Conservation (phyloP, 2,113 vertebrate species). For the Gobius niger region DNA sequence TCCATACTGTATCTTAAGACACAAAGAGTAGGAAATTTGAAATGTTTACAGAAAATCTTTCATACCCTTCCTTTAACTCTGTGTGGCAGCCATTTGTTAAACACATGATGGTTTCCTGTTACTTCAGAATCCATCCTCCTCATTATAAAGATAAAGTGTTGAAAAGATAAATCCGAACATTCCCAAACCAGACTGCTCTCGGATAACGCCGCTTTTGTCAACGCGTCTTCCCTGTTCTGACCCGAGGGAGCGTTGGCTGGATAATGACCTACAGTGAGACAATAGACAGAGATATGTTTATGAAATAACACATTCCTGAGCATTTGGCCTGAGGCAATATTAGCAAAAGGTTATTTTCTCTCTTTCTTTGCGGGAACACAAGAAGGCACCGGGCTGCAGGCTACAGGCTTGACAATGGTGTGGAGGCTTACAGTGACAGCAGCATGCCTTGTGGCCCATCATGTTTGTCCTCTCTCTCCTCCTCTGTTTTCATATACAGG, state of each 20-base stretch:
- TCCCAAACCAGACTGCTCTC: constrained; percentile 40
- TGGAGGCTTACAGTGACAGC: constrained; percentile 9
- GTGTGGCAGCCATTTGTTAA: constrained; percentile 1
- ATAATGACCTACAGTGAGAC: constrained; percentile 23
- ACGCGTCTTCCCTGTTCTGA: constrained; percentile 5
- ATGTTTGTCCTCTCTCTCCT: constrained; percentile 22
- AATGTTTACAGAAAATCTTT: too few species aligned
- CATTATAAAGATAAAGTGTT: constrained; percentile 21
- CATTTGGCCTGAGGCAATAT: constrained; percentile 17
- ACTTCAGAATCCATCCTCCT: constrained; percentile 2
- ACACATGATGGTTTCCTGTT: not conserved
- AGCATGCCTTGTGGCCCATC: not conserved
- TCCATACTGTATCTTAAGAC: too few species aligned
- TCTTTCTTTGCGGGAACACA: constrained; percentile 20
- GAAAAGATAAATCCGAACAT: constrained; percentile 44
- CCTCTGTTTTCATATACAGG: constrained; percentile 57
- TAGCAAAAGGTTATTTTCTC: constrained; percentile 6
- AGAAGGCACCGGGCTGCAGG: constrained; percentile 19
- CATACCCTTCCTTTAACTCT: not conserved
- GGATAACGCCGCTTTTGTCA: constrained; percentile 49
- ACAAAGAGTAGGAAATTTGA: too few species aligned
- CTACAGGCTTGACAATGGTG: not conserved
- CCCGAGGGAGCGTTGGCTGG: not conserved
- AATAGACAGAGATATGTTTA: constrained; percentile 47
- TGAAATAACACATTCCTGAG: constrained; percentile 42